Conservation (phyloP, 2,113 vertebrate genomes). For the Psammodynastes pulverulentus region DNA sequence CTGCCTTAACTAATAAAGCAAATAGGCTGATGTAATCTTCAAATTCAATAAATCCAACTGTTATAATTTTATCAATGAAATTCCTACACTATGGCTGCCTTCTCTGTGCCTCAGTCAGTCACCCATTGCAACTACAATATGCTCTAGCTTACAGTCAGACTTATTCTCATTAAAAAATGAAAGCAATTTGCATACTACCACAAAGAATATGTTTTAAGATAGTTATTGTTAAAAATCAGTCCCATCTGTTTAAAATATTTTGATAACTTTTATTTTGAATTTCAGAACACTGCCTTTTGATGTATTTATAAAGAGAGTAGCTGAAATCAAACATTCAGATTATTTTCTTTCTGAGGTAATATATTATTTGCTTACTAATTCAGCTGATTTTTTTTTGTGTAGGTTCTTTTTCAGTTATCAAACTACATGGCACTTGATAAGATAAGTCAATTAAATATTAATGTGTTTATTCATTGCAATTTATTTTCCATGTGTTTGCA, state of each 20-base stretch:
- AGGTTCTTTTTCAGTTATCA: constrained; percentile 31
- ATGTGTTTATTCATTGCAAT: constrained; percentile 5
- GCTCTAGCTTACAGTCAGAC: background rate
- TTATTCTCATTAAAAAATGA: background rate
- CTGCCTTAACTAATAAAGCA: background rate
- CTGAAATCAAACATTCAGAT: constrained; percentile 82
- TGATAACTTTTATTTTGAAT: constrained; percentile 26
- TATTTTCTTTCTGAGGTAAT: constrained; percentile 90
- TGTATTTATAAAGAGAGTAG: constrained; percentile 84
- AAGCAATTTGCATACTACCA: background rate
- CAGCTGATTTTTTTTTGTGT: background rate
- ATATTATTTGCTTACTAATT: background rate
- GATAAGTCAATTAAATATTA: constrained; percentile 32
- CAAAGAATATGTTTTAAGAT: background rate
- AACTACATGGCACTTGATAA: constrained; percentile 35
- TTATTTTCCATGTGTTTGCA: constrained; percentile 22
- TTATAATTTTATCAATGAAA: background rate
- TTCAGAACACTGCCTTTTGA: constrained; percentile 89
- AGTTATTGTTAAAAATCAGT: background rate
- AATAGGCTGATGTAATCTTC: background rate
- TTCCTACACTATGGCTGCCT: background rate
- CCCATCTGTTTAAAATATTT: background rate
- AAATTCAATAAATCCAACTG: background rate
- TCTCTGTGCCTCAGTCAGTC: background rate
- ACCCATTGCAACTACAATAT: background rate